Base-by-base conservation (phyloP, 2,797 vertebrate species). In the Danio aesculapii region DNA sequence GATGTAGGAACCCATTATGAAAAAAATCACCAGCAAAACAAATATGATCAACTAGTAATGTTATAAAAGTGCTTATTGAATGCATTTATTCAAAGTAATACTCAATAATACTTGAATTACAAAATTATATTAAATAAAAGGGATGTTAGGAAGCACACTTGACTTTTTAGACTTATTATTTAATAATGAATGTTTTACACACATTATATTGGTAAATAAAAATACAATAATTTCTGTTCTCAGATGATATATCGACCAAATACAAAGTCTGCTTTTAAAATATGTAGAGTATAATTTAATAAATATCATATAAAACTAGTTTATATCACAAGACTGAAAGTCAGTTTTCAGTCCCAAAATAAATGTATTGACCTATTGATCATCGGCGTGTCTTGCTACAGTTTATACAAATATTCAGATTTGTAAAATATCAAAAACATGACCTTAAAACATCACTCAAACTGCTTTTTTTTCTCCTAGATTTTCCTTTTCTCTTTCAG, bases 401-500 rank as follows among this genome's bases (percentile, higher is more conserved):
- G 47, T 67, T 13, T 16, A 17, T 47, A 58, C 16, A 68, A 39
- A 58, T 30, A 68, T 39, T 77, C 43, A 39, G 44, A 8, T 67
- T 77, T 2, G 30, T 30, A 58, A 58, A 39, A 49, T n/a, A 66
- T 16, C 0, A n/a, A 46, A 5, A 61, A 66, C 7, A 46, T 12
- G 14, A 16, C 17, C 41, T 39, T 57, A n/a, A 30, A 30, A 30
- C 30, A 30, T 30, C 30, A 30, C 30, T 30, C 30, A 30, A 16
- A 7, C 3, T 5, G 11, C 14, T 21, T 16, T 19, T n/a, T 0
- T 80, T 50, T 3, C 16, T 12, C 6, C 0, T 3, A 6, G 12
- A 4, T 12, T 58, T 64, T 30, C 30, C 30, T 30, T 30, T 30
- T 30, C 30, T 30, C 30, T 30, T 30, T 97, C 94, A 97, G 83